Percentiles rank a stretch among this genome's conserved stretches.
phyloP scores from a whole-genome alignment of 2,113 vertebrate genomes.

The Xiphophorus couchianus region DNA sequence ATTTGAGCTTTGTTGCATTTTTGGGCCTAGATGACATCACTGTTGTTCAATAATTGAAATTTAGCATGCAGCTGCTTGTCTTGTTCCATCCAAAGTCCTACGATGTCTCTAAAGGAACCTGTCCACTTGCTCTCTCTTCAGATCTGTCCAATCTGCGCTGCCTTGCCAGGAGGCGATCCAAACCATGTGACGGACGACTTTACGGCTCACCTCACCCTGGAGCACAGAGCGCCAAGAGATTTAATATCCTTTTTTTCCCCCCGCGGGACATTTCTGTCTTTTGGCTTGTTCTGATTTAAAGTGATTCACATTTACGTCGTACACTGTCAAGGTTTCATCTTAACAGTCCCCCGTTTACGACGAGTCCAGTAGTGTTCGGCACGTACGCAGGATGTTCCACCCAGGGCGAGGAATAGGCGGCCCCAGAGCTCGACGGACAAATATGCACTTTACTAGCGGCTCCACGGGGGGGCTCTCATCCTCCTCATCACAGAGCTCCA shows the following conservation, averaged over 20 bases:
- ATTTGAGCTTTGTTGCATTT: too few relatives aligned
- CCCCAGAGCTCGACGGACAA: slow-evolving; percentile 95
- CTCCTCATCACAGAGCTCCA: slow-evolving; percentile 95
- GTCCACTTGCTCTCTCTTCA: slow-evolving; percentile 73
- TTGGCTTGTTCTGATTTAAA: not conserved
- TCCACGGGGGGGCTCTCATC: slow-evolving; percentile 92
- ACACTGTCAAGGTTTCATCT: slow-evolving; percentile 58
- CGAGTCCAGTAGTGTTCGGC: slow-evolving; percentile 98
- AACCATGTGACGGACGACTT: slow-evolving; percentile 99
- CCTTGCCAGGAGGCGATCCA: slow-evolving; percentile 97
- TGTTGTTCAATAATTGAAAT: not conserved
- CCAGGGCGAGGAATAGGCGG: slow-evolving; percentile 95
- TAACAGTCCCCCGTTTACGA: slow-evolving; percentile 85
- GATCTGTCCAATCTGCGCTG: slow-evolving; percentile 99
- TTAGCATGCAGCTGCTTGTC: not conserved
- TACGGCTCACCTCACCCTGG: slow-evolving; percentile 98
- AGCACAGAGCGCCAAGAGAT: slow-evolving; percentile 99
- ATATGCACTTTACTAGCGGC: slow-evolving; percentile 99
- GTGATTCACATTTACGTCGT: not conserved
- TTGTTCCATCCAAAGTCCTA: too few relatives aligned
- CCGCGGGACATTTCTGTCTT: not conserved
- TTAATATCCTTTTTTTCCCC: slow-evolving; percentile 93
- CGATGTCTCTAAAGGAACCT: not conserved
- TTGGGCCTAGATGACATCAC: not conserved
- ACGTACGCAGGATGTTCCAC: slow-evolving; percentile 99